phyloP scores from a whole-genome alignment of 1,140 invertebrate genomes.

The Cotesia chilonis region DNA sequence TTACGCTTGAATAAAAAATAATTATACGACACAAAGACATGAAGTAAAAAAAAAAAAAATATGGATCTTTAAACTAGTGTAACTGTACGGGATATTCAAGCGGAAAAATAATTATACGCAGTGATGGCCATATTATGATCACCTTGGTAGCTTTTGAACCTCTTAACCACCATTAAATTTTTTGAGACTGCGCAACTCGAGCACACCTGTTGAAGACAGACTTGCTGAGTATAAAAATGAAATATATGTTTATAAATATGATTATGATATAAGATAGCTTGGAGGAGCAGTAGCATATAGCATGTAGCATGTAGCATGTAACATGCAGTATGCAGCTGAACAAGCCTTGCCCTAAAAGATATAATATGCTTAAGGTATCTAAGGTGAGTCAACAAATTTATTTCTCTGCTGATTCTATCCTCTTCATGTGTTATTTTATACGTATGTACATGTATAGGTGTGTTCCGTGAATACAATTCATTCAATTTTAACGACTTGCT shows the following conservation, averaged over 20 bases:
- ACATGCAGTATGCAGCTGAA: not conserved
- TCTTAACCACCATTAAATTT: conserved; percentile 8
- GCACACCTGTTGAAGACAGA: conserved; percentile 54
- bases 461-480: no score
- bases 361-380: conserved; percentile 11
- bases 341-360: not conserved
- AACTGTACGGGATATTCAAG: conserved; percentile 40
- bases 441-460: conserved; percentile 43
- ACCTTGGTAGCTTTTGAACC: not conserved
- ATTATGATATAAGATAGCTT: conserved; percentile 44
- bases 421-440: not conserved
- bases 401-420: not conserved
- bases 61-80: no score
- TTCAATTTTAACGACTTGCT: no score
- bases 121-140: conserved; percentile 5
- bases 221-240: conserved; percentile 41
- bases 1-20: no score
- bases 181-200: not conserved
- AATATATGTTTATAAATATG: conserved; percentile 49
- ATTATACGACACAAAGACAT: no score
- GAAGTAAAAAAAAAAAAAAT: no score
- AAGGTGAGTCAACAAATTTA: conserved; percentile 17
- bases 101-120: no score
- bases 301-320: no score
- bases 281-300: not conserved